Conservation (phyloP, 2,888 invertebrate genomes). For the Epistrophella euchroma region DNA sequence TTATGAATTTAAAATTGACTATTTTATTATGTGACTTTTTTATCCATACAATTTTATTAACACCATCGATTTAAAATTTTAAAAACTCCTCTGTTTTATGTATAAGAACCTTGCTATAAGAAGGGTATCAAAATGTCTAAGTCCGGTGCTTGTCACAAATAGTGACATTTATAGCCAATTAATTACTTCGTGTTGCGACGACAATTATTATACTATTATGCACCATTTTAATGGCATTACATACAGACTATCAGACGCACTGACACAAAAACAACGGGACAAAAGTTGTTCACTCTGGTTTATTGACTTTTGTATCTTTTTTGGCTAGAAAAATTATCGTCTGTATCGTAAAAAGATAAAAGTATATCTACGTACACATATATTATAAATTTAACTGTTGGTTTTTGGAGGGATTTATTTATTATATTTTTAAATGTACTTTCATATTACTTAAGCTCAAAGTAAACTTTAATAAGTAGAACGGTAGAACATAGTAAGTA, state of each 20-base stretch:
- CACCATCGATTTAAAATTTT: too few species aligned
- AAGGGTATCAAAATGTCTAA: background rate
- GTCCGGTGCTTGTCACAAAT: conserved; percentile 6
- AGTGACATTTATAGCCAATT: conserved; percentile 50
- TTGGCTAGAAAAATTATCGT: background rate
- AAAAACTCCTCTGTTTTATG: too few species aligned
- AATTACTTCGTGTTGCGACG: conserved; percentile 32
- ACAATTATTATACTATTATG: background rate
- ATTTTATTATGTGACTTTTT: too few species aligned
- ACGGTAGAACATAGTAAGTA: too few species aligned
- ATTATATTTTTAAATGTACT: background rate
- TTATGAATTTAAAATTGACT: too few species aligned
- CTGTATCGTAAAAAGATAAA: conserved; percentile 23
- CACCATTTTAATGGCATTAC: conserved; percentile 42
- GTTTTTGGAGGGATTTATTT: background rate
- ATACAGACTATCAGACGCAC: conserved; percentile 11
- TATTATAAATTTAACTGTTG: background rate
- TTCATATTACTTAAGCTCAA: background rate
- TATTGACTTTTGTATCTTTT: conserved; percentile 50
- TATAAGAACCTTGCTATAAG: too few species aligned
- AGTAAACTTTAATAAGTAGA: background rate
- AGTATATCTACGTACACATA: background rate
- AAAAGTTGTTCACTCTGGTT: conserved; percentile 28
- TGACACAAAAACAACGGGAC: background rate
- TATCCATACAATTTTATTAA: too few species aligned